phyloP scores from a whole-genome alignment of 2,888 invertebrate species.

The Sympetrum striolatum region DNA sequence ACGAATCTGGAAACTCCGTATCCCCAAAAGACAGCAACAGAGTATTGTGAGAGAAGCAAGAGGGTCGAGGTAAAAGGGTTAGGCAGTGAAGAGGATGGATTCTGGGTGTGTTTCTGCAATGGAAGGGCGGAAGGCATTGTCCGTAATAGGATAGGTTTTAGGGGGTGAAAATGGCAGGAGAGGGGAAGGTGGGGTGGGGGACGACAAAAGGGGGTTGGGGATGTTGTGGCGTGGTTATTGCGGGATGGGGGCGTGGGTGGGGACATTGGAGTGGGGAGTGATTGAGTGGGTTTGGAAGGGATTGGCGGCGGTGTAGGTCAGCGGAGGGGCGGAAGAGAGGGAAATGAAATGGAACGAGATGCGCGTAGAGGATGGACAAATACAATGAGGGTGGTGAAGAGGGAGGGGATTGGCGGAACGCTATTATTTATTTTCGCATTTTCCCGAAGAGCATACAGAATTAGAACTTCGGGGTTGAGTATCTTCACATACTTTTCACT shows the following conservation, averaged over 20 bases:
- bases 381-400: neutral
- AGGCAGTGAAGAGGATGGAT: neutral
- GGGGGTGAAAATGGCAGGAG: conserved; percentile 4
- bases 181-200: neutral
- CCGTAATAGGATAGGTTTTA: conserved; percentile 8
- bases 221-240: neutral
- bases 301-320: neutral
- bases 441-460: no score
- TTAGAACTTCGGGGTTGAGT: no score
- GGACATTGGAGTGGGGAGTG: neutral
- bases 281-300: neutral
- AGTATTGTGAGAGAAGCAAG: neutral
- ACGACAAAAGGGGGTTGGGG: neutral
- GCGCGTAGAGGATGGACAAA: neutral
- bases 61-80: neutral
- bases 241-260: neutral
- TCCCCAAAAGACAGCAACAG: neutral
- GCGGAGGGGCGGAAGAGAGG: neutral
- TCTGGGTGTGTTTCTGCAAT: neutral
- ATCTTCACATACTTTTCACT: no score
- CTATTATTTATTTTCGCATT: no score
- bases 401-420: neutral
- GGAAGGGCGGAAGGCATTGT: neutral
- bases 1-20: neutral
- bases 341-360: neutral